Evolutionary conservation across 1,140 invertebrate species (phyloP), one percentile per base, ranked within the genome.

Genomic region (Manduca sexta): DNA sequence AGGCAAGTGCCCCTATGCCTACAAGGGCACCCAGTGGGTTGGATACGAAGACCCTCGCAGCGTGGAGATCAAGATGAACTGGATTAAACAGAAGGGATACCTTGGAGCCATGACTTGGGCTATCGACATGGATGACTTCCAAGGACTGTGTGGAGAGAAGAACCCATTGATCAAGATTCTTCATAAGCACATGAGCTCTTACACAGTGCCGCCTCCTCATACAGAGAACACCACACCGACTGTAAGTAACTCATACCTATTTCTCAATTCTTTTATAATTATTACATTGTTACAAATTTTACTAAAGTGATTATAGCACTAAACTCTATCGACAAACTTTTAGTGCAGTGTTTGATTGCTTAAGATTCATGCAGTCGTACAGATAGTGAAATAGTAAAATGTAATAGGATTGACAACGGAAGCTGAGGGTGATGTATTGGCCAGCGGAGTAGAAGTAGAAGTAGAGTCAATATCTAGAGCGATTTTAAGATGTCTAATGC

Each of bases 91-190:
- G 10, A 93, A 92, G 64, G 93, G 93, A 0, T 95, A 96, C 64
- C 91, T 92, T 0, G 95, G 95, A 3, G 89, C 93, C 0, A 97
- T 97, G 95, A 93, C 90, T 7, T 97, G 95, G 95, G 94, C 94
- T 3, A 93, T 95, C 38, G 94, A 95, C 54, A 94, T 95, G 93
- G 94, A 95, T 46, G 94, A 95, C 64, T 95, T 95, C 64, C 86
- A 88, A 41, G 93, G 93, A 1, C 60, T 94, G 2, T 95, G 94
- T 66, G 94, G 94, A 0, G 82, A 88, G 0, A 88, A 88, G 54
- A 94, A 95, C 69, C 87, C 91, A 1, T 75, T 95, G 1, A 92
- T 92, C 56, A 89, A 92, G 45, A 87, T 94, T 39, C 72, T 97
- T 12, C 81, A 93, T 58, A 87, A 92, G 14, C 91, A 91, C 47